Evolutionary conservation across 1,140 invertebrate species (phyloP).

Genomic region (Saccostrea cuccullata): DNA sequence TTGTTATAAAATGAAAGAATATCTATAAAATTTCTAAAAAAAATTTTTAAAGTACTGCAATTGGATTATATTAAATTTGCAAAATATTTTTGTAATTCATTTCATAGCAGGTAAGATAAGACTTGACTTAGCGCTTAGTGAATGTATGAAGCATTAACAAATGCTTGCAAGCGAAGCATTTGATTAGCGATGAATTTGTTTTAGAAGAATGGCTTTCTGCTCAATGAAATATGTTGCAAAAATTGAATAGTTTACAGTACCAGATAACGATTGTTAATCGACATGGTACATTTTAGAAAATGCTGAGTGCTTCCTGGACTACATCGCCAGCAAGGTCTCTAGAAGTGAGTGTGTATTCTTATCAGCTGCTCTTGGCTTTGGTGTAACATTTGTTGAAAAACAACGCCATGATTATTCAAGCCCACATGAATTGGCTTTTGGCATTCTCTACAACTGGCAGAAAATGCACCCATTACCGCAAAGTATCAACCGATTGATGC

Average conservation of each 20-base stretch:
- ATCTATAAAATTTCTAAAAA: not conserved
- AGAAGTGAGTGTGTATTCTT: not conserved
- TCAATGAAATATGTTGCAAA: too few relatives aligned
- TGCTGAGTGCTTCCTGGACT: not conserved
- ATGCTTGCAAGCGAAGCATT: too few relatives aligned
- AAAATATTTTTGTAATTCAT: too few relatives aligned
- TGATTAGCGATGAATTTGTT: too few relatives aligned
- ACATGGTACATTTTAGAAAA: not conserved
- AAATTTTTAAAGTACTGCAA: too few relatives aligned
- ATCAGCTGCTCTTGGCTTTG: slow-evolving; percentile 1
- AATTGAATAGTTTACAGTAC: too few relatives aligned
- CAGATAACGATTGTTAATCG: too few relatives aligned
- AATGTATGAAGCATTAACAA: too few relatives aligned
- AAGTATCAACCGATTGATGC: not conserved
- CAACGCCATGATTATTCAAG: not conserved
- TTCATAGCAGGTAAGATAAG: too few relatives aligned
- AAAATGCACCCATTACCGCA: not conserved
- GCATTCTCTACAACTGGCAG: slow-evolving; percentile 19
- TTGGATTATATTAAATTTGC: too few relatives aligned
- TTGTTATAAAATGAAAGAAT: not conserved
- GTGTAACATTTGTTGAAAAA: not conserved
- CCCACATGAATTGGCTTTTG: not conserved
- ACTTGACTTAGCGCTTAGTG: too few relatives aligned
- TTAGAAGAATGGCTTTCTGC: too few relatives aligned
- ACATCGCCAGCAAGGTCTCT: slow-evolving; percentile 14